Conservation (phyloP, 2,797 vertebrate species). For the Hypotaenidia okinawae region DNA sequence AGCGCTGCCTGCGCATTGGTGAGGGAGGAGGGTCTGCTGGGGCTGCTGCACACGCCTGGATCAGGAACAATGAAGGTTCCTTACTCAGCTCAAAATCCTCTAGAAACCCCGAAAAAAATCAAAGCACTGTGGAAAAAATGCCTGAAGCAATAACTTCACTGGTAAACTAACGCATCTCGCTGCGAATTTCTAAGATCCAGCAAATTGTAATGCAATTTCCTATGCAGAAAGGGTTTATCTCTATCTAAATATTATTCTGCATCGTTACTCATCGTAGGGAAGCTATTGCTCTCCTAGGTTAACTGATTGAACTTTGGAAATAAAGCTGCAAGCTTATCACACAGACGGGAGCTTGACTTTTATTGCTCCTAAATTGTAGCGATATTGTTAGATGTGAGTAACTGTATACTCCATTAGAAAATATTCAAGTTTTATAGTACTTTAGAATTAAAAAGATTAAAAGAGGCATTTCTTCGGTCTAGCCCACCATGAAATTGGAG, state of each 20-base stretch:
- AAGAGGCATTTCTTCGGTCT: conserved; percentile 62
- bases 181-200: conserved; percentile 52
- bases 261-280: conserved; percentile 70
- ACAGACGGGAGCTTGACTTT: conserved; percentile 61
- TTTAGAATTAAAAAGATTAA: conserved; percentile 75
- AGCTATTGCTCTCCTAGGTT: conserved; percentile 76
- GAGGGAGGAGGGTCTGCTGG: background rate
- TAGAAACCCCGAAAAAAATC: conserved; percentile 44
- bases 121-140: conserved; percentile 54
- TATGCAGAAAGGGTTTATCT: conserved; percentile 77
- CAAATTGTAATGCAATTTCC: conserved; percentile 73
- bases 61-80: conserved; percentile 1
- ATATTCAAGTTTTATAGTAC: conserved; percentile 69
- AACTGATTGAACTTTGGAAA: conserved; percentile 78
- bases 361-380: conserved; percentile 68
- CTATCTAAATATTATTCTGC: conserved; percentile 73
- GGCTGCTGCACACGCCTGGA: background rate
- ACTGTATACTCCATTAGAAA: conserved; percentile 69
- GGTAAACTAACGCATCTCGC: conserved; percentile 71
- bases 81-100: conserved; percentile 58
- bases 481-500: conserved; percentile 73
- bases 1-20: accelerated
- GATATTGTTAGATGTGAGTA: conserved; percentile 71
- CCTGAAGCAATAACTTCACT: conserved; percentile 65
- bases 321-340: conserved; percentile 71